Percentiles rank a stretch among this genome's conserved stretches.
These are phyloP conservation scores for Theodoxus fluviatilis DNA, from an alignment of 2,888 invertebrate genomes.

Conservation along the genomic window DNA sequence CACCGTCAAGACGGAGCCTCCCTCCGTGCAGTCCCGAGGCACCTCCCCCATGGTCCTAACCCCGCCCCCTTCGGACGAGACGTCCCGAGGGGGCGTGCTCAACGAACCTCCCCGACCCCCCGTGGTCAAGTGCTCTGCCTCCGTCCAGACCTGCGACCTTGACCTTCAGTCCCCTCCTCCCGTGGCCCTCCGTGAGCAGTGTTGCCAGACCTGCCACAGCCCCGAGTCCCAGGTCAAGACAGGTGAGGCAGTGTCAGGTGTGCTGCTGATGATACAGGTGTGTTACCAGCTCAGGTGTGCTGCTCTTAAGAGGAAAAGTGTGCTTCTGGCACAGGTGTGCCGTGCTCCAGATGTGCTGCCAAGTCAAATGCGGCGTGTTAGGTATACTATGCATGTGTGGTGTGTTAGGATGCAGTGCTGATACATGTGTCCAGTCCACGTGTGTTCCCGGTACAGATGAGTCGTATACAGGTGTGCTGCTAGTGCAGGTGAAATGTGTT, in stretches of 20 bases:
- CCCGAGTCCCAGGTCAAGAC: slow-evolving; percentile 1
- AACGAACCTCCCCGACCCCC: slow-evolving; percentile 9
- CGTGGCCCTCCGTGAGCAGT: slow-evolving; percentile 21
- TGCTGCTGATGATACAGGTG: too few relatives aligned
- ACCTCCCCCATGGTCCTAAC: slow-evolving; percentile 56
- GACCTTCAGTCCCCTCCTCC: slow-evolving; percentile 8
- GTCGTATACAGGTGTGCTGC: too few relatives aligned
- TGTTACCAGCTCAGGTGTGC: too few relatives aligned
- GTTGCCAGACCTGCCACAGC: slow-evolving; percentile 26
- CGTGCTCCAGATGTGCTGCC: too few relatives aligned
- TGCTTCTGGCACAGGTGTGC: too few relatives aligned
- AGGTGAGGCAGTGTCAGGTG: not conserved
- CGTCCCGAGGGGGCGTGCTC: slow-evolving; percentile 11
- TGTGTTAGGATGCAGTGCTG: too few relatives aligned
- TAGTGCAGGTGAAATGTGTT: too few relatives aligned
- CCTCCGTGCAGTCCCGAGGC: slow-evolving; percentile 53
- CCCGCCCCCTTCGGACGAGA: slow-evolving; percentile 31
- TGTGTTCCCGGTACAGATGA: too few relatives aligned
- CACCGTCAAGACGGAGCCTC: slow-evolving; percentile 39
- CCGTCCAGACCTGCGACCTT: slow-evolving; percentile 32
- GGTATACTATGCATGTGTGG: too few relatives aligned
- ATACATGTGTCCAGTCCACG: too few relatives aligned
- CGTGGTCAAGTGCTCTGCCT: slow-evolving; percentile 27
- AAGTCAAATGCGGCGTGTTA: too few relatives aligned
- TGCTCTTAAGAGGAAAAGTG: too few relatives aligned